Conservation (phyloP, 2,113 vertebrate species). For the Sylvia atricapilla region DNA sequence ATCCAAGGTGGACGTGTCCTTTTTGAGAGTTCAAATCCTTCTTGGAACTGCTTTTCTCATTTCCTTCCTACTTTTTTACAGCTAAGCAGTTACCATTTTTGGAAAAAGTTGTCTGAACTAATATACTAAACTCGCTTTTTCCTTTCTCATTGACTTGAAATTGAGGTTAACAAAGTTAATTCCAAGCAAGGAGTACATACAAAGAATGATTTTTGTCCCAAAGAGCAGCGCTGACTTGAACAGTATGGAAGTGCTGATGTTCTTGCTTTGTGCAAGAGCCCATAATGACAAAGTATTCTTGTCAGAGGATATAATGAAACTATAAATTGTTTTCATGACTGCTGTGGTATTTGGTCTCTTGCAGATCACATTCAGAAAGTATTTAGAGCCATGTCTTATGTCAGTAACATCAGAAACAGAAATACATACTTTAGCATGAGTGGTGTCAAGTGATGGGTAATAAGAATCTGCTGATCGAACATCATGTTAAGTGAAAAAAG, state of each 20-base stretch:
- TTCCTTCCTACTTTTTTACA: slow-evolving; percentile 58
- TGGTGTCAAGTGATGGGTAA: neutral
- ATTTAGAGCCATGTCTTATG: slow-evolving; percentile 60
- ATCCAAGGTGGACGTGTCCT: slow-evolving; percentile 71
- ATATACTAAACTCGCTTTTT: slow-evolving; percentile 28
- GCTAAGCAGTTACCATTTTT: slow-evolving; percentile 63
- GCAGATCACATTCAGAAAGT: slow-evolving; percentile 65
- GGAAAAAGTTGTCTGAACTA: slow-evolving; percentile 12
- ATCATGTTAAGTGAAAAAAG: neutral
- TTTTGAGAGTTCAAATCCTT: slow-evolving; percentile 59
- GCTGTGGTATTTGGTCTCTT: slow-evolving; percentile 67
- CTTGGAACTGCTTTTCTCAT: slow-evolving; percentile 60
- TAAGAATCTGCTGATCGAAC: slow-evolving; percentile 8
- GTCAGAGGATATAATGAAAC: slow-evolving; percentile 75
- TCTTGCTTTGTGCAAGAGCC: slow-evolving; percentile 65
- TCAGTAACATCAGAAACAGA: slow-evolving; percentile 44
- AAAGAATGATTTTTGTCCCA: slow-evolving; percentile 66
- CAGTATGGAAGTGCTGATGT: slow-evolving; percentile 52
- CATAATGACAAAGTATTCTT: slow-evolving; percentile 71
- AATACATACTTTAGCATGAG: neutral
- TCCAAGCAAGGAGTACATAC: slow-evolving; percentile 45
- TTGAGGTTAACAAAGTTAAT: slow-evolving; percentile 71
- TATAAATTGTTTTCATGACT: slow-evolving; percentile 79
- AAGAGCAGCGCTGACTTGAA: slow-evolving; percentile 50
- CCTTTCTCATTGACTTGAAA: slow-evolving; percentile 67